Base-by-base conservation (phyloP, 2,797 vertebrate genomes). In the Sebastes nivosus region DNA sequence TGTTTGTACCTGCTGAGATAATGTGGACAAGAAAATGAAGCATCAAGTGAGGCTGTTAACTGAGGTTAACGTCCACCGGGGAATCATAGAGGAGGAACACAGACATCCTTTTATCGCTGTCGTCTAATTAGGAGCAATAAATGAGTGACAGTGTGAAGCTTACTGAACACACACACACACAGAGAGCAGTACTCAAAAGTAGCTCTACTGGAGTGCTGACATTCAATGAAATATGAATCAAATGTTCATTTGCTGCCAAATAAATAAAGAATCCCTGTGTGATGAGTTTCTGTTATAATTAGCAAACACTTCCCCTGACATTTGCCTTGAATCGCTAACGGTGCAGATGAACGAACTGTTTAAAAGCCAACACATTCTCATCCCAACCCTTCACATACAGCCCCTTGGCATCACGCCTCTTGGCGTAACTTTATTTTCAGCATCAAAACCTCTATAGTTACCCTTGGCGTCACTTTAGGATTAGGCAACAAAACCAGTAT, bases 1-100 rank as follows among this genome's bases (percentile, higher is more conserved):
- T 27, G 77, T 75, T 72, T 74, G 67, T 38, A 79, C 66, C 79
- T 58, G 66, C 78, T 76, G 69, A 86, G 78, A 89, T 72, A 60
- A 73, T 10, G 71, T 59, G 71, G 42, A 74, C 9, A 12, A 58
- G 24, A 58, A 65, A 66, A 64, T 14, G 13, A 27, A 25, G 77
- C 67, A 22, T 67, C 67, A 34, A 34, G 42, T 13, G 32, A 83
- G 65, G 71, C 77, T 75, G 61, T 75, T 80, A 86, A 79, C 65
- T 50, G 42, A 83, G 55, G 46, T 59, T 50, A 68, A 61, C 46
- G 12, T 72, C 60, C 73, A 72, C 25, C 1, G 38, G 13, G 13
- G 72, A 75, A 54, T 36, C 52, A 29, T 1, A 27, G 24, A 52
- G 42, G 29, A 75, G 55, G 14, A 32, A 79, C 12, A 32, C 29